Evolutionary conservation across 2,797 vertebrate species (phyloP), one percentile per base, ranked within the genome.

Genomic region (Cuculus canorus): DNA sequence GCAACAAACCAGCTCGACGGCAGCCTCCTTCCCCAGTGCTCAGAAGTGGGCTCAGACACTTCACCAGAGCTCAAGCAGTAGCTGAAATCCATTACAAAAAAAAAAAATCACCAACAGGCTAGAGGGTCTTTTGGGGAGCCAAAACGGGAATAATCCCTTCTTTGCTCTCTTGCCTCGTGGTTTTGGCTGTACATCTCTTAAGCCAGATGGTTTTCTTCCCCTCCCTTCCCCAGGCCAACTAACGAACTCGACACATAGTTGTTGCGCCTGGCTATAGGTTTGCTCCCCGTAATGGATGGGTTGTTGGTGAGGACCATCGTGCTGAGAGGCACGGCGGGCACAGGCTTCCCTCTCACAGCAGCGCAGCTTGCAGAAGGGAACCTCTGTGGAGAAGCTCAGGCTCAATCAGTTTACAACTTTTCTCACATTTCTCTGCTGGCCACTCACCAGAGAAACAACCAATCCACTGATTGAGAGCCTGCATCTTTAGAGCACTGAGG

Each of bases 401-500:
- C 68, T 88, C 69, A 52, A 37, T 59, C 70, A 64, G 2, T 82
- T 86, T 61, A 90, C 91, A 94, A 87, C 88, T 95, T 95, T 54
- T 32, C 86, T 82, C 90, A 45, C 68, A 48, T 94, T 86, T 94
- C 86, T 73, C 71, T 37, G 35, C 91, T 90, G 56, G 68, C 43
- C 77, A 84, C 88, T 83, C 80, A 88, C 57, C 86, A 95, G 45
- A 61, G 88, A 78, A 92, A 91, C 48, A 47, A 30, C 82, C 93
- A 95, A 90, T 76, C 80, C 78, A 75, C 78, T 88, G 76, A 71
- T 5, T 37, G 82, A 81, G 83, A 93, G 86, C 33, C 81, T 37
- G 64, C 60, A 56, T 41, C 85, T 57, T 43, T 35, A 54, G 56
- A 91, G 64, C 35, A 19, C 45, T 24, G 47, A 86, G 83, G 56